A percentile compares a stretch with the other conserved stretches of the same genome.
These are phyloP conservation scores for Stichodactyla helianthus DNA, from an alignment of 64 coral and sea anemone species.

Conservation along the genomic window DNA sequence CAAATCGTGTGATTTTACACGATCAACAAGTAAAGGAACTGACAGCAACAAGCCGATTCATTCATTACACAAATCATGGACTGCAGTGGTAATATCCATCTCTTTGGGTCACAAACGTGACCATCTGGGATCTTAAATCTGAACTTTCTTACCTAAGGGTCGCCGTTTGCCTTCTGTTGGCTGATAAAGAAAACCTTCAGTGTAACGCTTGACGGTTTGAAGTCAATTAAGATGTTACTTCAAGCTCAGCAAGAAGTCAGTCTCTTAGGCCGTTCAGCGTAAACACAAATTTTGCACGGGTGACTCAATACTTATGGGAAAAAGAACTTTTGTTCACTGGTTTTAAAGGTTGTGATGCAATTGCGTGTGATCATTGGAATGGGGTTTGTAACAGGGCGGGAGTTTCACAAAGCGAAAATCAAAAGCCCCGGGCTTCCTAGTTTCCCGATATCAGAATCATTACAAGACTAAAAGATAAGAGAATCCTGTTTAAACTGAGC, in stretches of 20 bases:
- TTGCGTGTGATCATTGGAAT: not conserved
- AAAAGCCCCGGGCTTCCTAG: slow-evolving; percentile 1
- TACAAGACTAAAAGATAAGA: not conserved
- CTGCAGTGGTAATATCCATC: not conserved
- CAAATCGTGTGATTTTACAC: not conserved
- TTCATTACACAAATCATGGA: not conserved
- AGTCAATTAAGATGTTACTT: not conserved
- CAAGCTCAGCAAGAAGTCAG: not conserved
- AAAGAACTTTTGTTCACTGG: not conserved
- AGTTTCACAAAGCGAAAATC: not conserved
- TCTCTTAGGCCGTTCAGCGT: not conserved
- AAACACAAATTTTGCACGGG: not conserved
- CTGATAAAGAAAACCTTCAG: not conserved
- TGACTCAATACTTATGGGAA: not conserved
- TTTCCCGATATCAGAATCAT: not conserved
- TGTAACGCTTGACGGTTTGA: no score
- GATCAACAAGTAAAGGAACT: not conserved
- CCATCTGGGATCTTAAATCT: not conserved
- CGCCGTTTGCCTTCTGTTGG: not conserved
- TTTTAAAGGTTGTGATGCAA: not conserved
- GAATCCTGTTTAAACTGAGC: not conserved
- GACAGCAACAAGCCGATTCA: not conserved
- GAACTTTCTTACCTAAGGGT: slow-evolving; percentile 3
- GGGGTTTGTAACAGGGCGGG: not conserved
- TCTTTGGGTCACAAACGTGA: not conserved